Evolutionary conservation across 2,113 vertebrate genomes (phyloP).

Genomic region (Haplotaxodon microlepis): DNA sequence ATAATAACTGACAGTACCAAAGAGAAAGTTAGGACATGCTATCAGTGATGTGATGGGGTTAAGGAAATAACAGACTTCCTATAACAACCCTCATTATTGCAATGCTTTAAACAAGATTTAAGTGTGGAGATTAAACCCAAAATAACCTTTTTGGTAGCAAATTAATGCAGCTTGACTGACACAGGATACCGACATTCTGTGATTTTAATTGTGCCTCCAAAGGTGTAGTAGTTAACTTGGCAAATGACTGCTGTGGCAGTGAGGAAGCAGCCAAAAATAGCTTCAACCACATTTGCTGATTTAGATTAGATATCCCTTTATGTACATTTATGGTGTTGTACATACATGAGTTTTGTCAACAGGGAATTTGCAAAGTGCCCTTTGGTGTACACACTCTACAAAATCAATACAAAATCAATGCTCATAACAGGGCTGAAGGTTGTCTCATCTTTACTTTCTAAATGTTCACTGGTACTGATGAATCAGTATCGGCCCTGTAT

Average conservation of each 20-base stretch:
- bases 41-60: background rate
- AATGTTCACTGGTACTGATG: background rate
- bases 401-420: background rate
- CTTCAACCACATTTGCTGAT: background rate
- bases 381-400: background rate
- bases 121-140: background rate
- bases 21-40: background rate
- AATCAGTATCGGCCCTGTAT: background rate
- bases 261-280: background rate
- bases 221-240: background rate
- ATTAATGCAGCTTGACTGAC: background rate
- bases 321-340: background rate
- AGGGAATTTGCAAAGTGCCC: background rate
- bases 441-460: background rate
- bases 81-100: background rate
- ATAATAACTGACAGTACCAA: background rate
- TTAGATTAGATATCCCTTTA: background rate
- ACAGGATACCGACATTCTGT: background rate
- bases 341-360: background rate
- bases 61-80: background rate
- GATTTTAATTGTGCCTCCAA: background rate
- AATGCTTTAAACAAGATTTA: background rate
- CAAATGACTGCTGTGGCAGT: background rate
- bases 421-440: background rate
- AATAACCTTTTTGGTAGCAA: background rate